A percentile compares a stretch with the other conserved stretches of the same genome.
Conservation (phyloP, 2,888 invertebrate genomes). For the Stenolophus ochropezus region DNA sequence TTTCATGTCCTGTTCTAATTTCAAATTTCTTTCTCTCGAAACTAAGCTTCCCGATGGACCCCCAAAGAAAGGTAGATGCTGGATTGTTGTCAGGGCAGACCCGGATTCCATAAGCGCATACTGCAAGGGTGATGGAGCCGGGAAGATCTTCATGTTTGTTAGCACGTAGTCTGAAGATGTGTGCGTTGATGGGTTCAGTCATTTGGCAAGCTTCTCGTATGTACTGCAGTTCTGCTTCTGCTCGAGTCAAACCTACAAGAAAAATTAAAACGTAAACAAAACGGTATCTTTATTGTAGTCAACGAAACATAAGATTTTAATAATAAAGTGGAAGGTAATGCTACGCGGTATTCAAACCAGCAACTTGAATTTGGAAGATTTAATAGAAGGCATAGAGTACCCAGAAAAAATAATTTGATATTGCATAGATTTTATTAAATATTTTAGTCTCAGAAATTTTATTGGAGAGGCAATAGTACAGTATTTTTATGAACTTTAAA, state of each 20-base stretch:
- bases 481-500: no score
- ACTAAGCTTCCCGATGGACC: conserved; percentile 94
- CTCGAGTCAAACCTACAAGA: conserved; percentile 79
- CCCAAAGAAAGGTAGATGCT: conserved; percentile 91
- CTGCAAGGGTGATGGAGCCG: conserved; percentile 90
- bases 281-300: neutral
- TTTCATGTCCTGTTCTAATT: conserved; percentile 91
- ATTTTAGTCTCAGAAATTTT: no score
- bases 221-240: conserved; percentile 90
- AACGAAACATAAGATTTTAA: no score
- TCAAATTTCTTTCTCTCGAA: conserved; percentile 99
- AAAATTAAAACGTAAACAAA: neutral
- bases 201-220: conserved; percentile 91
- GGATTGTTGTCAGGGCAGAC: conserved; percentile 85
- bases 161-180: conserved; percentile 85
- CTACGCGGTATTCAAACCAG: no score
- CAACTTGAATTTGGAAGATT: no score
- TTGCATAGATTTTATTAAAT: no score
- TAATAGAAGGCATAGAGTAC: no score
- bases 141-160: conserved; percentile 84
- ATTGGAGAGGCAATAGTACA: no score
- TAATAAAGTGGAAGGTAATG: no score
- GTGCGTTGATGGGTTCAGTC: conserved; percentile 92
- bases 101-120: conserved; percentile 94
- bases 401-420: no score